Evolutionary conservation across 2,888 invertebrate species (phyloP).

Genomic region (Julus scandinavius): DNA sequence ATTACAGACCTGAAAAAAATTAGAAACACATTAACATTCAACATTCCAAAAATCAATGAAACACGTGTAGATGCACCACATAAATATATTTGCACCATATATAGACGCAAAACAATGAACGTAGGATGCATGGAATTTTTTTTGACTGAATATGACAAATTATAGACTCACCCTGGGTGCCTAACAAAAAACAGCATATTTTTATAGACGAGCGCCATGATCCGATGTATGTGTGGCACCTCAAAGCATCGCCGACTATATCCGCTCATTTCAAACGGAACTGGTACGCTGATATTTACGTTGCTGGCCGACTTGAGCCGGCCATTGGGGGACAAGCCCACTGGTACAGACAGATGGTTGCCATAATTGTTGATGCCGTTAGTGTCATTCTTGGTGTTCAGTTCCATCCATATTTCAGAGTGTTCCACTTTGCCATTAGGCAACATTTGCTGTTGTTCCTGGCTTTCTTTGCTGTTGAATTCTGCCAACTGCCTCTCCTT

Average conservation of each 20-base stretch:
- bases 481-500: constrained; percentile 5
- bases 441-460: background rate
- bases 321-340: background rate
- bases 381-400: background rate
- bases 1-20: constrained; percentile 44
- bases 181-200: constrained; percentile 40
- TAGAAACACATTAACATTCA: too few species aligned
- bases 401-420: background rate
- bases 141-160: background rate
- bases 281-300: background rate
- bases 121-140: too few species aligned
- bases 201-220: constrained; percentile 16
- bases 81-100: too few species aligned
- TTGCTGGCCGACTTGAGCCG: background rate
- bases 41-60: too few species aligned
- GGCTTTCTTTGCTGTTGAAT: background rate
- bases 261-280: constrained; percentile 32
- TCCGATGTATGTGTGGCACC: constrained; percentile 34
- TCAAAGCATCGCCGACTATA: constrained; percentile 33
- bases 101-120: too few species aligned
- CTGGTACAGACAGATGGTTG: background rate
- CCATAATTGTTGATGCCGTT: background rate
- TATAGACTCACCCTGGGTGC: constrained; percentile 51
- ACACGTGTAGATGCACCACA: too few species aligned
- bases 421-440: background rate